Conservation (phyloP, 2,888 invertebrate genomes). For the Amblyteles armatorius region DNA sequence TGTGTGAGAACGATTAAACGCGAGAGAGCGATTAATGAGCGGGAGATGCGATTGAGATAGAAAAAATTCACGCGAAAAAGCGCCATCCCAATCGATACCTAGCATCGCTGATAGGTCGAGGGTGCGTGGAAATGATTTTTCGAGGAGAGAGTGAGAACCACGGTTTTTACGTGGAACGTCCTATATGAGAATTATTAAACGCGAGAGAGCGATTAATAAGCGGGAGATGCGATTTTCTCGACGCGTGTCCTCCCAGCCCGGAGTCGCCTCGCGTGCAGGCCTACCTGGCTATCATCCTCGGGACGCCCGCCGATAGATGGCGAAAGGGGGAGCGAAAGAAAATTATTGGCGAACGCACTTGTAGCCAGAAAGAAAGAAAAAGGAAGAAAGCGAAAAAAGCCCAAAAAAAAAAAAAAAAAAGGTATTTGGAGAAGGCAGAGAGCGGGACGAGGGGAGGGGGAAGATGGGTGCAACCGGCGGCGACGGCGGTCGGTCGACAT, state of each 20-base stretch:
- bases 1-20: too few relatives aligned
- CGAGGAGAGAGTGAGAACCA: too few relatives aligned
- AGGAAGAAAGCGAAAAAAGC: conserved; percentile 21
- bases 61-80: too few relatives aligned
- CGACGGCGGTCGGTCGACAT: conserved; percentile 73
- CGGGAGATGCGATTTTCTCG: not conserved
- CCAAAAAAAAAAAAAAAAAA: conserved; percentile 1
- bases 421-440: conserved; percentile 6
- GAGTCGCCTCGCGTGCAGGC: conserved; percentile 7
- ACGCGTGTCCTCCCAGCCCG: not conserved
- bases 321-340: conserved; percentile 37
- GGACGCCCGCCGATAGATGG: conserved; percentile 17
- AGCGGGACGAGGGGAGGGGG: conserved; percentile 30
- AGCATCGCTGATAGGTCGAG: too few relatives aligned
- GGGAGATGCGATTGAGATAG: too few relatives aligned
- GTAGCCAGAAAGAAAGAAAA: conserved; percentile 51
- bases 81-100: too few relatives aligned
- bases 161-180: too few relatives aligned
- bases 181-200: too few relatives aligned
- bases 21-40: too few relatives aligned
- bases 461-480: conserved; percentile 48
- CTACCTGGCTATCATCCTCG: conserved; percentile 53
- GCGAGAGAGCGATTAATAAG: too few relatives aligned
- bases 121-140: too few relatives aligned
- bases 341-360: conserved; percentile 46